Conservation (phyloP, 2,888 invertebrate genomes). For the Xylota sylvarum region DNA sequence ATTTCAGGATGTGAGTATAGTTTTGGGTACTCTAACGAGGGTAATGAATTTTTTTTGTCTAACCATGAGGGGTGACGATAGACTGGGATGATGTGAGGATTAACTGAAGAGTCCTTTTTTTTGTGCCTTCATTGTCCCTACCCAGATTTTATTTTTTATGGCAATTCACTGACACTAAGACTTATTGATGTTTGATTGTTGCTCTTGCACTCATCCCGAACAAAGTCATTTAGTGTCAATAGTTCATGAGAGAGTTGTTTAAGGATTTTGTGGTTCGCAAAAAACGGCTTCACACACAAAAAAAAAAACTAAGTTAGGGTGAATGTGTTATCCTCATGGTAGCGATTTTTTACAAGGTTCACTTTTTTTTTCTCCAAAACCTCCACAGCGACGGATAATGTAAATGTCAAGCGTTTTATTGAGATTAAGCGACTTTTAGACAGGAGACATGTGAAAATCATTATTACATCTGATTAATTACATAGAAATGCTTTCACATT, state of each 20-base stretch:
- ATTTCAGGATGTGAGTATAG: conserved; percentile 33
- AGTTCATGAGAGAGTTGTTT: conserved; percentile 58
- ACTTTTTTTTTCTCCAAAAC: neutral
- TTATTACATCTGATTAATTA: conserved; percentile 68
- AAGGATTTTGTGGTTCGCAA: conserved; percentile 68
- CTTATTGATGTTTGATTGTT: conserved; percentile 77
- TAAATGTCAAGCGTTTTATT: conserved; percentile 60
- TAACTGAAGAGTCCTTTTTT: conserved; percentile 69
- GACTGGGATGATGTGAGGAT: conserved; percentile 66
- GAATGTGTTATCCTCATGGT: conserved; percentile 21
- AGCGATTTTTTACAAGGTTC: conserved; percentile 27
- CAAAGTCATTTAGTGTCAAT: conserved; percentile 72
- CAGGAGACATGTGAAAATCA: conserved; percentile 52
- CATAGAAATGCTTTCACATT: conserved; percentile 56
- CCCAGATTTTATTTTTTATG: conserved; percentile 2
- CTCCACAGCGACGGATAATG: conserved; percentile 47
- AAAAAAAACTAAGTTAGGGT: conserved; percentile 50
- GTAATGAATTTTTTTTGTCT: conserved; percentile 44
- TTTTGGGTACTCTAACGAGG: conserved; percentile 61
- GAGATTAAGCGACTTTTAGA: conserved; percentile 67
- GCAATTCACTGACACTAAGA: conserved; percentile 63
- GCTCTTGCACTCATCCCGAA: conserved; percentile 67
- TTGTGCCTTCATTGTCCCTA: conserved; percentile 43
- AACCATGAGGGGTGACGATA: conserved; percentile 62
- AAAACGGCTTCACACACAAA: conserved; percentile 21